These are phyloP conservation scores for Moxostoma hubbsi DNA, from an alignment of 2,797 vertebrate species.

Conservation along the genomic window DNA sequence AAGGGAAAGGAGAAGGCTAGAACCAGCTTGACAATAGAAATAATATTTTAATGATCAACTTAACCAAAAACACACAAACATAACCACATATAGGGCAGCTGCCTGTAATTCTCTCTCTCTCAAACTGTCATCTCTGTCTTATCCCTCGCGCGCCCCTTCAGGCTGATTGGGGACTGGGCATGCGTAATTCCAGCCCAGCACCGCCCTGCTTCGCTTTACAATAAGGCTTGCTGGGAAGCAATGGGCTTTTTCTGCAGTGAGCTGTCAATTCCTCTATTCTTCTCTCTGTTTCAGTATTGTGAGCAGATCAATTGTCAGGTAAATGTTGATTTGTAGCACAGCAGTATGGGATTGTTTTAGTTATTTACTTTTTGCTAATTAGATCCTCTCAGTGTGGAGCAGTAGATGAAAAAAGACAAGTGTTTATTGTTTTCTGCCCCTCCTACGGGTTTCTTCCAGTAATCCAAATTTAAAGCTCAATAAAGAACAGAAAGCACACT, in stretches of 20 bases:
- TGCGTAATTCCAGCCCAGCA: no score
- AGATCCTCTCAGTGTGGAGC: constrained; percentile 20
- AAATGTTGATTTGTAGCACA: constrained; percentile 33
- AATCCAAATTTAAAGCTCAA: constrained; percentile 41
- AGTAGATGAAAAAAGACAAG: constrained; percentile 22
- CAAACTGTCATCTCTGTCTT: no score
- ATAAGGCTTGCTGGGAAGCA: constrained; percentile 9
- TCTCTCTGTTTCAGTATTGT: constrained; percentile 11
- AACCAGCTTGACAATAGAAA: no score
- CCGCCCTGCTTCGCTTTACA: no score
- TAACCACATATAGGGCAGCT: no score
- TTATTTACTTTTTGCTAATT: constrained; percentile 40
- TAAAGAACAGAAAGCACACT: constrained; percentile 38
- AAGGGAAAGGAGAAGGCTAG: no score
- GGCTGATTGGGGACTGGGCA: no score
- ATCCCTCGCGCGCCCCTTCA: no score
- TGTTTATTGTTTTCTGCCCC: constrained; percentile 33
- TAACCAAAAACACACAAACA: no score
- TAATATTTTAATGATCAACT: no score
- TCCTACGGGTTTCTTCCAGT: constrained; percentile 18
- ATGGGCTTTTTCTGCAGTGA: constrained; percentile 10
- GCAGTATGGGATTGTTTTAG: constrained; percentile 5
- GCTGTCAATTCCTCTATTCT: constrained; percentile 26
- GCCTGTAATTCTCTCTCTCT: no score
- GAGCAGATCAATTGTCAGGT: constrained; percentile 35